These are phyloP conservation scores for Leptodactylus fallax DNA, from an alignment of 2,797 vertebrate species.

Conservation along the genomic window DNA sequence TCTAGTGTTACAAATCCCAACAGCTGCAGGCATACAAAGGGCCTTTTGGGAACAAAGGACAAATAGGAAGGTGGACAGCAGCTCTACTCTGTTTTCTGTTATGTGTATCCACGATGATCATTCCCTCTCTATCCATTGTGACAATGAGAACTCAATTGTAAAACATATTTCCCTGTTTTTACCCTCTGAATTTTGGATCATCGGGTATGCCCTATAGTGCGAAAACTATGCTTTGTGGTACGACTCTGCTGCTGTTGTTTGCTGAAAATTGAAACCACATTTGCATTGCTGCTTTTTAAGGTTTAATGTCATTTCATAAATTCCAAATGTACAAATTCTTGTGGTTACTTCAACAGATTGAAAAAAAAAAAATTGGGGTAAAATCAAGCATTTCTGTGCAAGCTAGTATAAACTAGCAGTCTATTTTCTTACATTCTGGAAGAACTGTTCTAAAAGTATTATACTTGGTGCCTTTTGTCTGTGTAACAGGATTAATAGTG, in stretches of 20 bases:
- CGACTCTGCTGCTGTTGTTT: not conserved
- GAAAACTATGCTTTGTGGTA: not conserved
- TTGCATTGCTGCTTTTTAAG: not conserved
- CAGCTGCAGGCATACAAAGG: not conserved
- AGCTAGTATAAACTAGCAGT: not conserved
- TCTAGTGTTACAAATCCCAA: not conserved
- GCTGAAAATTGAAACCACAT: not conserved
- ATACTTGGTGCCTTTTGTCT: not conserved
- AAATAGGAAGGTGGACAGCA: not conserved
- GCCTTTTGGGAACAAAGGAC: not conserved
- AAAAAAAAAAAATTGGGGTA: not conserved
- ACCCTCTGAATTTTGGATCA: too few relatives aligned
- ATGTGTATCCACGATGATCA: not conserved
- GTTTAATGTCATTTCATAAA: not conserved
- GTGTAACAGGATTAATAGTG: not conserved
- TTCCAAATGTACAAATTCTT: not conserved
- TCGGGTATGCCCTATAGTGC: too few relatives aligned
- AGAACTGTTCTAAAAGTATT: not conserved
- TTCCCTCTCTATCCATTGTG: not conserved
- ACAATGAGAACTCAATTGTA: not conserved
- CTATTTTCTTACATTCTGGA: not conserved
- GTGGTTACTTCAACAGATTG: not conserved
- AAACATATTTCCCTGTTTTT: too few relatives aligned
- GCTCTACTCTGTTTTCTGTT: not conserved
- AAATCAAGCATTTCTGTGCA: not conserved